Base-by-base conservation (phyloP, 2,797 vertebrate genomes). In the Uromys caudimaculatus region DNA sequence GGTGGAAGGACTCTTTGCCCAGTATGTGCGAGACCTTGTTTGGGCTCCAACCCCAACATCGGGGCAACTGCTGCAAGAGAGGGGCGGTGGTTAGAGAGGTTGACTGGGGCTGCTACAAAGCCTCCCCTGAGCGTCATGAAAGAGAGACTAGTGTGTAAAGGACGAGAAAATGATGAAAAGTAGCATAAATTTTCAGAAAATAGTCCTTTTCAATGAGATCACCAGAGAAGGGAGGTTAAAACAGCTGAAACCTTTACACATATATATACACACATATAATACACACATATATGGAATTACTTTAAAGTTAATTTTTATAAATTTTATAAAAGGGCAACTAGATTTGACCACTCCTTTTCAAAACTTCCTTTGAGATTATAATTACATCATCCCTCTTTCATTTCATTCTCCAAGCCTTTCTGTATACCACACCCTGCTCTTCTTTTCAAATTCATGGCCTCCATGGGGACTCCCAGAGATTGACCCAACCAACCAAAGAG, bases 131-230 rank as follows among this genome's bases (percentile, higher is more conserved):
- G 32, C 58, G 32, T 47, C n/a, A 23, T 35, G 38, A 62, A 95
- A 95, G 13, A 71, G 6, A 47, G 56, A 64, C 6, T 75, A 69
- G 85, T 88, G 94, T 69, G 64, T 58, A 93, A 96, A 32, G 50
- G 75, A 91, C 9, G 56, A 47, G 47, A 69, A 92, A 81, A 69
- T 38, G 5, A 64, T 24, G 6, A 38, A 75, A 95, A 79, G 10
- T 8, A 12, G 69, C 44, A 56, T 1, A 77, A 50, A 78, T 24
- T 41, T 81, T 93, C 11, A 91, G 69, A 87, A 95, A 67, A 77
- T 58, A 3, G 7, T 82, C 87, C 69, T 92, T 69, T 92, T 73
- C 64, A 77, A 35, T 50, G 76, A 90, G 86, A 85, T 69, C 71
- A 58, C 0, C 0, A 50, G 54, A 76, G 14, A 82, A 78, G 10